Percentiles rank a stretch among this genome's conserved stretches.
Evolutionary conservation across 92 coral and sea anemone genomes (phyloP).

Genomic region (Umimayanthus chanpuru): DNA sequence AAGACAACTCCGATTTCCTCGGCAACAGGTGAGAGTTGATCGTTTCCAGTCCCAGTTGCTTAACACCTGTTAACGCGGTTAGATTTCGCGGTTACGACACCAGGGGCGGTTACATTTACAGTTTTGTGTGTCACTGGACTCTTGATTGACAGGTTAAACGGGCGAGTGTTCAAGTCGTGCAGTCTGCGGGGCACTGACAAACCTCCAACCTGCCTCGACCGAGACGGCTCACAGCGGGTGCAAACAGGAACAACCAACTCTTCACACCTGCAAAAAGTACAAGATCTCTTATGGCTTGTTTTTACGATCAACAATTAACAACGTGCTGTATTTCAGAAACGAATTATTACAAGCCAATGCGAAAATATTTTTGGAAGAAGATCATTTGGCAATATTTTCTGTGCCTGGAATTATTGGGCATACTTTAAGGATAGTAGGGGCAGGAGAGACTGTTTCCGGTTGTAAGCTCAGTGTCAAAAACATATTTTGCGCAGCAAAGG

Average conservation of each 20-base stretch:
- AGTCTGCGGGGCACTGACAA: not conserved
- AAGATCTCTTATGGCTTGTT: not conserved
- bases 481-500: not conserved
- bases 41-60: not conserved
- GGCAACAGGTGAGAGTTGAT: not conserved
- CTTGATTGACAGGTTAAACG: not conserved
- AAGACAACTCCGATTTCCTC: no score
- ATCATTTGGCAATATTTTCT: no score
- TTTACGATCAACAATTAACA: not conserved
- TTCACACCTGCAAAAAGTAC: conserved; percentile 13
- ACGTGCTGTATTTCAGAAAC: no score
- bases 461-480: no score
- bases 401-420: no score
- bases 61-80: not conserved
- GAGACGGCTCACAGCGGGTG: not conserved
- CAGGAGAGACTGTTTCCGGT: not conserved
- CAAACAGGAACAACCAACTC: not conserved
- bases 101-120: not conserved
- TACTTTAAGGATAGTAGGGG: no score
- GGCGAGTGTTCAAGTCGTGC: not conserved
- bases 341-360: no score
- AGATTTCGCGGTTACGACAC: not conserved
- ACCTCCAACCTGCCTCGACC: not conserved
- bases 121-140: not conserved
- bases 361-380: no score